Conservation (phyloP, 2,113 vertebrate genomes). For the Capreolus pygargus region DNA sequence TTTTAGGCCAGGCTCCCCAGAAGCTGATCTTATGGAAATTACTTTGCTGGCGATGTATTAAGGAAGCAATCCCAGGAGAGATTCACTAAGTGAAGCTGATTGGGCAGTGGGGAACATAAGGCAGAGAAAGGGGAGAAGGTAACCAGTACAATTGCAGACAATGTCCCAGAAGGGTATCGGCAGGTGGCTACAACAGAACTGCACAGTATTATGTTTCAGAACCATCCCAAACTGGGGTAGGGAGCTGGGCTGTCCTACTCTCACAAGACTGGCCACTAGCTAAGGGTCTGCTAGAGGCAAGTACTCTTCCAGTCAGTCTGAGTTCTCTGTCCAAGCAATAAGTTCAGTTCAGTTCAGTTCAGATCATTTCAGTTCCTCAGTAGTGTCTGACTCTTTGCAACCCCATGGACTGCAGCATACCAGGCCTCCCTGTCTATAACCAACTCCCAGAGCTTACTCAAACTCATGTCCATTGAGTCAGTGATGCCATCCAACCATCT, state of each 20-base stretch:
- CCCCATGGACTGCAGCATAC: not conserved
- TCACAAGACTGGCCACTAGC: not conserved
- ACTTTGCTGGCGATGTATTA: not conserved
- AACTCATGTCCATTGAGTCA: not conserved
- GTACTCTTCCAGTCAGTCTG: not conserved
- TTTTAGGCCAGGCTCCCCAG: not conserved
- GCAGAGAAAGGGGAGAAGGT: not conserved
- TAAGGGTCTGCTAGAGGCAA: not conserved
- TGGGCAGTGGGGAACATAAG: fast-evolving
- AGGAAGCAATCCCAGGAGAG: not conserved
- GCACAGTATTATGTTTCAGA: not conserved
- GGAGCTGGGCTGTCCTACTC: not conserved
- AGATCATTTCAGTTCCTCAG: not conserved
- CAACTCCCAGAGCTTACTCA: not conserved
- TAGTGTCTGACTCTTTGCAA: not conserved
- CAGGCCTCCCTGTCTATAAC: not conserved
- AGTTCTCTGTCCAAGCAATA: not conserved
- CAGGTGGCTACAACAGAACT: not conserved
- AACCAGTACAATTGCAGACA: not conserved
- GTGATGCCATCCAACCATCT: not conserved
- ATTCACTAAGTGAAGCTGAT: not conserved
- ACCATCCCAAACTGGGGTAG: not conserved
- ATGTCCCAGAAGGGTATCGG: not conserved
- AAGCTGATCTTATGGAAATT: not conserved
- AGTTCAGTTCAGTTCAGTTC: not conserved